Conservation (phyloP, 30 jellyfish, hydroid and myxozoan genomes). For the Morbakka virulenta region DNA sequence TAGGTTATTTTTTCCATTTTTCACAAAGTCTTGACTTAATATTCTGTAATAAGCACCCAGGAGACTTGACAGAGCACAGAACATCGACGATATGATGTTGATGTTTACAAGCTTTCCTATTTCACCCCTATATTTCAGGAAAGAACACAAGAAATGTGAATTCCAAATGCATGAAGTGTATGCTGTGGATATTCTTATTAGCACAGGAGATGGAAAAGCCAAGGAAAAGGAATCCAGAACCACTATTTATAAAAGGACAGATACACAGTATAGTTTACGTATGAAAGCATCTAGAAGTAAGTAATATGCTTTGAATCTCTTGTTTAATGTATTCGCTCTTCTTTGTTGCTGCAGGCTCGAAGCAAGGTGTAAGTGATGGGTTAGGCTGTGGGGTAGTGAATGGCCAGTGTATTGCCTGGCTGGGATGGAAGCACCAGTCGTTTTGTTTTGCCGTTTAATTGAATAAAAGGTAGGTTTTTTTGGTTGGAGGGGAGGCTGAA, state of each 20-base stretch:
- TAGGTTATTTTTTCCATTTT: too few species aligned
- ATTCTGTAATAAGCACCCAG: too few species aligned
- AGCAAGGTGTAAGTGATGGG: neutral
- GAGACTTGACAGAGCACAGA: too few species aligned
- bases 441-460: too few species aligned
- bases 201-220: conserved; percentile 96
- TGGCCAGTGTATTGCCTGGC: too few species aligned
- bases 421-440: too few species aligned
- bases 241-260: conserved; percentile 91
- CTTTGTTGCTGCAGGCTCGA: too few species aligned
- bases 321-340: neutral
- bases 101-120: neutral
- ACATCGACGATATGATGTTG: too few species aligned
- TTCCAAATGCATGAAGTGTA: conserved; percentile 93
- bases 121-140: conserved; percentile 20
- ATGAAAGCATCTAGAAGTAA: conserved; percentile 96
- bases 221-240: conserved; percentile 92
- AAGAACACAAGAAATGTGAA: conserved; percentile 92
- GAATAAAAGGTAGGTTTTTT: too few species aligned
- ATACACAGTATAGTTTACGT: conserved; percentile 71
- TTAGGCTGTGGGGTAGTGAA: too few species aligned
- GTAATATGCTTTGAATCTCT: neutral
- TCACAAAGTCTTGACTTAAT: too few species aligned
- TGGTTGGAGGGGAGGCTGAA: too few species aligned
- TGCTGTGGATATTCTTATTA: conserved; percentile 84